A percentile compares a stretch with the other conserved stretches of the same genome.
Conservation (phyloP, 2,797 vertebrate species). For the Borostomias antarcticus region DNA sequence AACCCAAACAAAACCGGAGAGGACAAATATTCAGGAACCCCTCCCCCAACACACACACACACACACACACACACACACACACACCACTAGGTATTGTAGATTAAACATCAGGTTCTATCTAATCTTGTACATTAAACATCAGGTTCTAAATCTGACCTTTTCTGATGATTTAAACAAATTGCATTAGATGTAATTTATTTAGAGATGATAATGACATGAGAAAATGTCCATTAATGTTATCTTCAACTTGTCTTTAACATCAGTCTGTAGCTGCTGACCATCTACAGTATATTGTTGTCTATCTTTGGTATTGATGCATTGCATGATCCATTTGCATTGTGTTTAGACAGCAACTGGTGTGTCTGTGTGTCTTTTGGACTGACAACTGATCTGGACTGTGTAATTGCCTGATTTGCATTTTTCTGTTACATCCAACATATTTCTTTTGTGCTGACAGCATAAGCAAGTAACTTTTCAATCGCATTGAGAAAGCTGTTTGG, state of each 20-base stretch:
- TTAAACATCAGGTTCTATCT: too few species aligned
- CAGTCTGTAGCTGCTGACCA: background rate
- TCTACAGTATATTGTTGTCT: background rate
- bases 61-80: background rate
- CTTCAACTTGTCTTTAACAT: background rate
- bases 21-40: too few species aligned
- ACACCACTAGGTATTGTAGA: constrained; percentile 33
- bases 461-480: constrained; percentile 32
- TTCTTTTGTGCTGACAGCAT: constrained; percentile 51
- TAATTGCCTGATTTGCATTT: constrained; percentile 67
- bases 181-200: background rate
- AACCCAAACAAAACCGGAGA: background rate
- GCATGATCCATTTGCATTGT: constrained; percentile 31
- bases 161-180: background rate
- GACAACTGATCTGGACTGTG: constrained; percentile 43
- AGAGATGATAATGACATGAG: background rate
- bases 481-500: constrained; percentile 4
- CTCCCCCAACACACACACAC: too few species aligned
- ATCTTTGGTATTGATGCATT: background rate
- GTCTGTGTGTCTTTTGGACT: constrained; percentile 48
- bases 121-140: too few species aligned
- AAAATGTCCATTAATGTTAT: constrained; percentile 4
- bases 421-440: constrained; percentile 17
- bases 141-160: constrained; percentile 34
- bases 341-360: constrained; percentile 39